Percentiles rank a stretch among this genome's conserved stretches.
Evolutionary conservation across 2,888 invertebrate species (phyloP).

Genomic region (Rotaria macrura): DNA sequence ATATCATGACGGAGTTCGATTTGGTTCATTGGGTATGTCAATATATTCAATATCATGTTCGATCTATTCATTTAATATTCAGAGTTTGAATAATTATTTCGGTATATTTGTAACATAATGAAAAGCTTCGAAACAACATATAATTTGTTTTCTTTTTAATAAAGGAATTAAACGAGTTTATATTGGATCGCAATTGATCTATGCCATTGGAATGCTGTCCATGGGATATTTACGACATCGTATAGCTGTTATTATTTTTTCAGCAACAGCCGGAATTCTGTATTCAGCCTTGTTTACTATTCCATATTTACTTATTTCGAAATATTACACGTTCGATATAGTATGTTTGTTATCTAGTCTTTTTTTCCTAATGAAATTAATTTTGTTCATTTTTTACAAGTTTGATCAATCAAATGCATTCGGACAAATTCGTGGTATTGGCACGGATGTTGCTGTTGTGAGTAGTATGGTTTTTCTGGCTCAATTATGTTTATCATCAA

Average conservation of each 20-base stretch:
- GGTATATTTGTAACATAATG: slow-evolving; percentile 36
- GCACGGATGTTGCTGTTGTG: slow-evolving; percentile 84
- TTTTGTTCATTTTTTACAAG: neutral
- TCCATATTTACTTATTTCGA: slow-evolving; percentile 83
- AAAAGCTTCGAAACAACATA: neutral
- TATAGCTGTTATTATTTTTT: slow-evolving; percentile 15
- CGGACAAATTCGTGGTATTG: slow-evolving; percentile 63
- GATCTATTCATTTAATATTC: slow-evolving; percentile 76
- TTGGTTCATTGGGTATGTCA: slow-evolving; percentile 93
- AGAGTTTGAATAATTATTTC: slow-evolving; percentile 66
- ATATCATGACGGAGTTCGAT: slow-evolving; percentile 81
- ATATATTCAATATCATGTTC: slow-evolving; percentile 76
- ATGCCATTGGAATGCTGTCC: slow-evolving; percentile 31
- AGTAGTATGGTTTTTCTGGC: slow-evolving; percentile 91
- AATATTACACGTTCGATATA: slow-evolving; percentile 79
- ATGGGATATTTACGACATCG: slow-evolving; percentile 22
- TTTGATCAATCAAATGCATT: slow-evolving; percentile 27
- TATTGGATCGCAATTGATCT: slow-evolving; percentile 24
- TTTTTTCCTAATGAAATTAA: neutral
- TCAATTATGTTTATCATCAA: slow-evolving; percentile 75
- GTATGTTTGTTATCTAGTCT: slow-evolving; percentile 54
- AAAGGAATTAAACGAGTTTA: slow-evolving; percentile 28
- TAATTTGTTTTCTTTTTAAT: neutral
- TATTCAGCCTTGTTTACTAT: slow-evolving; percentile 92
- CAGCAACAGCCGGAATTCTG: slow-evolving; percentile 88